Percentiles rank a stretch among this genome's conserved stretches.
Conservation (phyloP, 2,888 invertebrate species). For the Lasioglossum lativentre region DNA sequence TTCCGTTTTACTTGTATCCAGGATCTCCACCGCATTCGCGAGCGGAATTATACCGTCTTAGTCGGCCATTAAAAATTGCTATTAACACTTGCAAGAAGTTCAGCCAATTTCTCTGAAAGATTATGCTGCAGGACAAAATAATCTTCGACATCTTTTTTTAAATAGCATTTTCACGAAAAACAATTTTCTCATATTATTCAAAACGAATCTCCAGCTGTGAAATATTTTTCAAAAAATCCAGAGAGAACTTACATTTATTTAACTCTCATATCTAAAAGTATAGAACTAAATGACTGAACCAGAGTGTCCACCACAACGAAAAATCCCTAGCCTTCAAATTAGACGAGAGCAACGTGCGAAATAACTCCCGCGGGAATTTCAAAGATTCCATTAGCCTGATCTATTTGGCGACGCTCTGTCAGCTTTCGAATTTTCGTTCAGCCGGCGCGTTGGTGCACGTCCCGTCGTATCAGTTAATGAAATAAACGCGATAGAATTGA, state of each 20-base stretch:
- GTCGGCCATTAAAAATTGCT: neutral
- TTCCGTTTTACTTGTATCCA: neutral
- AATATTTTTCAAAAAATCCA: too few species aligned
- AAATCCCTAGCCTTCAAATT: neutral
- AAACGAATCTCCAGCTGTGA: too few species aligned
- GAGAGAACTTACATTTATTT: too few species aligned
- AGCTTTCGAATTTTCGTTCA: neutral
- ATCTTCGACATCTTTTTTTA: too few species aligned
- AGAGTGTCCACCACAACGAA: neutral
- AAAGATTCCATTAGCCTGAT: slow-evolving; percentile 1
- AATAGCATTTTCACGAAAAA: too few species aligned
- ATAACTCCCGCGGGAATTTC: neutral
- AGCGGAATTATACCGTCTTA: neutral
- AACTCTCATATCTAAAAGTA: neutral
- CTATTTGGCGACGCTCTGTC: slow-evolving; percentile 11
- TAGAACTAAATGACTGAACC: neutral
- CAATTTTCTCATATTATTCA: too few species aligned
- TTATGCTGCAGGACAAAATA: neutral
- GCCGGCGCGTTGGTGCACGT: slow-evolving; percentile 1
- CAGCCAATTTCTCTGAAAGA: neutral
- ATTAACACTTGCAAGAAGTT: neutral
- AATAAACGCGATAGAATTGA: slow-evolving; percentile 46
- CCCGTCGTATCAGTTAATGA: slow-evolving; percentile 41
- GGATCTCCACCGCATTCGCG: neutral
- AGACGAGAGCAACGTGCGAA: neutral